Evolutionary conservation across 2,113 vertebrate genomes (phyloP), one percentile per base, ranked within the genome.

Genomic region (Muntiacus reevesi): DNA sequence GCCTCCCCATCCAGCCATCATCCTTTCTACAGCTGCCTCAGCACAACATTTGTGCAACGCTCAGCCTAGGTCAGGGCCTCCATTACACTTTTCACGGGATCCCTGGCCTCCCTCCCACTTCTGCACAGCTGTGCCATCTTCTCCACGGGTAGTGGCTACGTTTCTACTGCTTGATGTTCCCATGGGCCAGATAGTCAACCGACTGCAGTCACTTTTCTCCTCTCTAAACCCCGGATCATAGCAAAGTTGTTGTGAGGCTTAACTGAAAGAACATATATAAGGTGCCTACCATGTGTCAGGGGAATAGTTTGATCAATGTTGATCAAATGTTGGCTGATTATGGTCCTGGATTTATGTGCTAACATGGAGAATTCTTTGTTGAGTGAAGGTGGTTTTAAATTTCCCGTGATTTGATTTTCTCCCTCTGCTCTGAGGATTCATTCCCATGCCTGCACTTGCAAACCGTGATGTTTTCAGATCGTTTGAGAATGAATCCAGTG

Each of bases 351-450:
- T 97, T 98, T 98, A 96, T 95, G 92, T n/a, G 47, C 3, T 55
- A 97, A 97, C 93, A 87, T 0, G 0, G 47, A 94, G 83, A 90
- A 84, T 78, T 84, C 87, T 97, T 87, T 90, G 64, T 88, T 76
- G 83, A 93, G 64, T 82, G 84, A 95, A 94, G 88, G 52, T 60
- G 47, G 84, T 57, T 95, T 98, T 98, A 97, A 96, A 97, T 98
- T 96, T 94, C 79, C 95, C 0, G 0, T 85, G 93, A 93, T 88
- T 88, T 93, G 47, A 92, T 95, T 87, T 96, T 82, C 95, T 82
- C 67, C 21, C 54, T 84, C 81, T 95, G 91, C 76, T 93, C 54
- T 27, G 21, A 89, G 60, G 57, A 87, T 95, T 84, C 90, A 76
- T 45, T 74, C 45, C 40, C 36, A 45, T 0, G 11, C n/a, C 78